Conservation (phyloP, 2,113 vertebrate species). For the Cathartes aura region DNA sequence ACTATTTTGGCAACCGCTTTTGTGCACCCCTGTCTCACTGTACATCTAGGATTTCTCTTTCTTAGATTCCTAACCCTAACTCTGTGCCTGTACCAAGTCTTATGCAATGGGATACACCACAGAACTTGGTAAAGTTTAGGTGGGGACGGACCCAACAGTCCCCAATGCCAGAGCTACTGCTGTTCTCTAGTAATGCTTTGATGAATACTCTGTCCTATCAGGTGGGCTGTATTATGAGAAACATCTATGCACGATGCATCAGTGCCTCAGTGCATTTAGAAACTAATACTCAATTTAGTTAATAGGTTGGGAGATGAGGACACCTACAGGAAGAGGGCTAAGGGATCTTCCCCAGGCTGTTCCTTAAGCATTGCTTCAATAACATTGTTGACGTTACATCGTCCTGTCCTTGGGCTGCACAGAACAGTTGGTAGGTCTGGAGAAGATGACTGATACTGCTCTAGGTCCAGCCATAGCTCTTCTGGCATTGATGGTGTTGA, state of each 20-base stretch:
- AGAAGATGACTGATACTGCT: background rate
- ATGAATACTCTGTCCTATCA: background rate
- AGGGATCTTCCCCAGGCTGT: background rate
- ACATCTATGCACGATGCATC: background rate
- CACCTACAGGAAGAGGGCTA: background rate
- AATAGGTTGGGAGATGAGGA: background rate
- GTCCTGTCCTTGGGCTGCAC: background rate
- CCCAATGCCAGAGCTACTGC: background rate
- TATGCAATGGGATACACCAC: background rate
- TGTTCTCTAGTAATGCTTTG: background rate
- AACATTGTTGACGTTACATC: background rate
- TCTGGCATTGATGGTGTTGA: background rate
- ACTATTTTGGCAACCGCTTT: background rate
- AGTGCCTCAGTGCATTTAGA: background rate
- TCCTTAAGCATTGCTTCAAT: background rate
- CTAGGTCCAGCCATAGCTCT: background rate
- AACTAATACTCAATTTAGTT: background rate
- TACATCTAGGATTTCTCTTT: background rate
- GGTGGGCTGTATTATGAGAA: background rate
- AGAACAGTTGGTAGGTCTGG: background rate
- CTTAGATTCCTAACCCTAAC: background rate
- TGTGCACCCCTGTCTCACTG: background rate
- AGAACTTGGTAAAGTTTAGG: background rate
- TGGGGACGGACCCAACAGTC: background rate
- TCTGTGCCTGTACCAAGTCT: background rate